These are phyloP conservation scores for Notospermus geniculatus DNA, from an alignment of 1,140 invertebrate species.

Conservation along the genomic window DNA sequence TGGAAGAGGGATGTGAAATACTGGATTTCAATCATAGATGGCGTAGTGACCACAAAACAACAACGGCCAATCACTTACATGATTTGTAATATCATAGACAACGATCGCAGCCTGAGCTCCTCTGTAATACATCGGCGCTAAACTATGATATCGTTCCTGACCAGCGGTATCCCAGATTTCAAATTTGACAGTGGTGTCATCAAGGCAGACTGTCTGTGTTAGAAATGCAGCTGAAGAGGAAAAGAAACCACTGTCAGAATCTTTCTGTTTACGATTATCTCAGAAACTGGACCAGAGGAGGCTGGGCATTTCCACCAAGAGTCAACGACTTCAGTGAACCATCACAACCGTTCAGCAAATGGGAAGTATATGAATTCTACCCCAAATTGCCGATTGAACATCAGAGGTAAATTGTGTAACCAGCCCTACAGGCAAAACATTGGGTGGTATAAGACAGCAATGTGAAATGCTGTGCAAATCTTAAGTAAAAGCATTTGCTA, in stretches of 20 bases:
- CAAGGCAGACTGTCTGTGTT: conserved; percentile 97
- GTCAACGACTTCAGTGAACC: too few species aligned
- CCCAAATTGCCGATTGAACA: too few species aligned
- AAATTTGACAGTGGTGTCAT: conserved; percentile 99
- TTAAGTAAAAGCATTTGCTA: too few species aligned
- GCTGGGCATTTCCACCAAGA: too few species aligned
- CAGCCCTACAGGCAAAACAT: too few species aligned
- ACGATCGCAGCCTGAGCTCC: conserved; percentile 98
- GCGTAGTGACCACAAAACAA: not conserved
- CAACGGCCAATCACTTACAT: conserved; percentile 59
- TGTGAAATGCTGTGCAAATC: too few species aligned
- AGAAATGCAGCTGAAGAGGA: conserved; percentile 86
- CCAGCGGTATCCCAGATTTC: conserved; percentile 92
- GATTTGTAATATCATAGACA: conserved; percentile 99
- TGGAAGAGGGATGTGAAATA: not conserved
- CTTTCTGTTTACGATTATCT: too few species aligned
- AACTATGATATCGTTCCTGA: conserved; percentile 92
- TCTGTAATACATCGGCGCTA: conserved; percentile 99
- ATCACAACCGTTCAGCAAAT: too few species aligned
- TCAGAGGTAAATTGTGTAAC: too few species aligned
- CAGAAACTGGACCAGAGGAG: too few species aligned
- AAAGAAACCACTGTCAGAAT: conserved; percentile 15
- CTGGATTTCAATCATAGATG: not conserved
- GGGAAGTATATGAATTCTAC: too few species aligned
- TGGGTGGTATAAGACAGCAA: too few species aligned